phyloP scores from a whole-genome alignment of 1,140 invertebrate genomes.

The Rhynchophorus ferrugineus region DNA sequence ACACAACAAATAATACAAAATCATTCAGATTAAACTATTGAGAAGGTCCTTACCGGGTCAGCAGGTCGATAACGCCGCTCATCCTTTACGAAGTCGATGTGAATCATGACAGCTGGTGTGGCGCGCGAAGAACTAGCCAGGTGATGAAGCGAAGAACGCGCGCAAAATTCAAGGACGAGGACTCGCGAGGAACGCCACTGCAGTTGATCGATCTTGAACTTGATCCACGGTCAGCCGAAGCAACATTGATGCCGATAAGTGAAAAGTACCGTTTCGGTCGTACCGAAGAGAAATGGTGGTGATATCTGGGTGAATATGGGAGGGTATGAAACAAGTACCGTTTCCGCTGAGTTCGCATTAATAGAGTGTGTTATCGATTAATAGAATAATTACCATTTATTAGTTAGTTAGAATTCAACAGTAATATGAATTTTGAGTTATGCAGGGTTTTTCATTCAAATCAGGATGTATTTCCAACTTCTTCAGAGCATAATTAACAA shows the following conservation, averaged over 20 bases:
- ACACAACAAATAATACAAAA: too few relatives aligned
- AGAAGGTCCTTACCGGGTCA: too few relatives aligned
- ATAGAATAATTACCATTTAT: neutral
- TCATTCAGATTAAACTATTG: too few relatives aligned
- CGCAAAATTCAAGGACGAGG: neutral
- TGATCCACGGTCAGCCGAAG: neutral
- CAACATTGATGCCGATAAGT: neutral
- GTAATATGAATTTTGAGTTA: too few relatives aligned
- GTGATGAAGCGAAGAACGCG: neutral
- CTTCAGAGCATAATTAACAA: too few relatives aligned
- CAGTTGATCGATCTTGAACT: constrained; percentile 12
- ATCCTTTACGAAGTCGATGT: constrained; percentile 12
- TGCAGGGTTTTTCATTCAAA: too few relatives aligned
- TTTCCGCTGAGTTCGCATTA: neutral
- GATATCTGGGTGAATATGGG: neutral
- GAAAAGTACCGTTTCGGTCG: constrained; percentile 1
- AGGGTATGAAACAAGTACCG: constrained; percentile 7
- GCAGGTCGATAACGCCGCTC: neutral
- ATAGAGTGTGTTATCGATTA: neutral
- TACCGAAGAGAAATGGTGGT: neutral
- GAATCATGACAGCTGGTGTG: constrained; percentile 12
- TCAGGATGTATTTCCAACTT: too few relatives aligned
- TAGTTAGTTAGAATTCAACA: too few relatives aligned
- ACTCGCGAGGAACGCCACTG: constrained; percentile 3
- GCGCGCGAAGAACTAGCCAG: neutral